Evolutionary conservation across 2,113 vertebrate species (phyloP), one percentile per base, ranked within the genome.

Genomic region (Pelobates fuscus): DNA sequence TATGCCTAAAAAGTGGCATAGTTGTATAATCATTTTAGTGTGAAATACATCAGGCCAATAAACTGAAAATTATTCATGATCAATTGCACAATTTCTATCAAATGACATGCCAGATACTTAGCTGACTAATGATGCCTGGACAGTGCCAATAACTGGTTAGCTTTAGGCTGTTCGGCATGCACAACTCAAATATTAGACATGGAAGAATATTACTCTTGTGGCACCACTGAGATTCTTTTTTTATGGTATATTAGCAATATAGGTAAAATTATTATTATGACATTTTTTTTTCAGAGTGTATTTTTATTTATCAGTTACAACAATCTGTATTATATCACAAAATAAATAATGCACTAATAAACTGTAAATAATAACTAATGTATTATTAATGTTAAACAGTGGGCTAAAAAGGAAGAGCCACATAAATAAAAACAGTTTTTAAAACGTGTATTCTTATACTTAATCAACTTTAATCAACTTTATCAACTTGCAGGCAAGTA

Each of bases 21-120:
- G 5, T 1, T 29, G 20, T n/a, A 27, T 59, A 63, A 67, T 77
- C 25, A 67, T 78, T 64, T 64, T 77, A 74, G 55, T 75, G 20
- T 67, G 30, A 26, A 26, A 67, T 57, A 0, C 27, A 30, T 65
- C 27, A 25, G 44, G 2, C 0, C 21, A 79, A 61, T 54, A 75
- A 79, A 23, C 32, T 78, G 69, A 77, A 77, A 30, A 77, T 46
- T 0, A 72, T 77, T 80, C 78, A 2, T 23, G 70, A 65, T 75
- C 37, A 43, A 25, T 75, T 81, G 77, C 2, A 0, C 2, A 17
- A 49, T 75, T 12, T 7, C 11, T 18, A 8, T 70, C 43, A 77
- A 4, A 27, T 70, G 71, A 55, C 17, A 4, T 18, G 27, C 30
- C 60, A 46, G 60, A 55, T 59, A 5, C 26, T 1, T 61, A 58